Conservation (phyloP, 2,113 vertebrate species). For the Heterocephalus glaber region DNA sequence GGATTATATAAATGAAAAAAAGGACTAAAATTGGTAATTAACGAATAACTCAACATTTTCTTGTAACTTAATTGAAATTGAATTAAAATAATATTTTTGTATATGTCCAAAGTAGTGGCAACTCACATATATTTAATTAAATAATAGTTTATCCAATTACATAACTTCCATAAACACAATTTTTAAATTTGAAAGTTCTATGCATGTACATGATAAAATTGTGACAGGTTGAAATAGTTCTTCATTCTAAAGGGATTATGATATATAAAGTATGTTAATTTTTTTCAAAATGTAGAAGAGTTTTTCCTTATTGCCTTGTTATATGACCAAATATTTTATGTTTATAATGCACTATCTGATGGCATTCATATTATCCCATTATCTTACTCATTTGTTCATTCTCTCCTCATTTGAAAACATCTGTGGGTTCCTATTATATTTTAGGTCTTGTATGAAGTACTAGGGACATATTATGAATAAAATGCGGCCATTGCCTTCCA, state of each 20-base stretch:
- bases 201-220: background rate
- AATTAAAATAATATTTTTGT: slow-evolving; percentile 4
- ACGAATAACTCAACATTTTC: slow-evolving; percentile 38
- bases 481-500: background rate
- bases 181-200: background rate
- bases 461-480: background rate
- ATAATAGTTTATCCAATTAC: slow-evolving; percentile 6
- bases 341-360: background rate
- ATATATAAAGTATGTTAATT: background rate
- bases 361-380: background rate
- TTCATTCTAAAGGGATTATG: background rate
- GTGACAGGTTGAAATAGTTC: slow-evolving; percentile 1
- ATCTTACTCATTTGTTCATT: slow-evolving; percentile 1
- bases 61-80: slow-evolving; percentile 34
- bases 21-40: slow-evolving; percentile 46
- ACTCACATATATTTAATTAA: slow-evolving; percentile 38
- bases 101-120: background rate
- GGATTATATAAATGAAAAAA: slow-evolving; percentile 7
- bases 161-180: background rate
- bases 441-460: background rate
- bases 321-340: slow-evolving; percentile 4
- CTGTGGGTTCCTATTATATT: background rate
- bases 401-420: background rate
- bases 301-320: background rate
- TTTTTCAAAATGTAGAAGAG: background rate